Percentiles rank a stretch among this genome's conserved stretches.
Conservation (phyloP, 1,140 invertebrate species). For the Anastrepha obliqua region DNA sequence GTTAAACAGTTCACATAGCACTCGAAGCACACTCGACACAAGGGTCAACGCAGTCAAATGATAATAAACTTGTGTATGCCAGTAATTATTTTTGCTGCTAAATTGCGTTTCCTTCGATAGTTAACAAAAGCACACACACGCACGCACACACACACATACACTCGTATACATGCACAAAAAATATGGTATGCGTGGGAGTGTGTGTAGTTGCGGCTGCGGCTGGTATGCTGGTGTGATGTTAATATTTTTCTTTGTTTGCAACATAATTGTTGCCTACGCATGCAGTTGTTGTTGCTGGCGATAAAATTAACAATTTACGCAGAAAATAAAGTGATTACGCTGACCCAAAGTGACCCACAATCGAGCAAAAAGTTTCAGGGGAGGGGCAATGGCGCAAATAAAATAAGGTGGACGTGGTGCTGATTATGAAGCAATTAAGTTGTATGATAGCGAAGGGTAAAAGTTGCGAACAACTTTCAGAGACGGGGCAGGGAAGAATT, state of each 20-base stretch:
- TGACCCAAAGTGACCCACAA: slow-evolving; percentile 40
- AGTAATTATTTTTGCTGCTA: slow-evolving; percentile 43
- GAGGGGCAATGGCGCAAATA: background rate
- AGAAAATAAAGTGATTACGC: slow-evolving; percentile 48
- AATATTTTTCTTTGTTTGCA: background rate
- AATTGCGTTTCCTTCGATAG: background rate
- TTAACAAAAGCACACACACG: background rate
- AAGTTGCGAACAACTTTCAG: background rate
- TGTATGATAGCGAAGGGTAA: background rate
- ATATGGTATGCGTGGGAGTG: background rate
- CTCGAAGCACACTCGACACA: background rate
- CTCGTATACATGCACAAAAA: background rate
- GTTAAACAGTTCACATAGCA: slow-evolving; percentile 1
- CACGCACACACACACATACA: background rate
- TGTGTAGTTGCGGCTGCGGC: background rate
- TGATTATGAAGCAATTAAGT: slow-evolving; percentile 47
- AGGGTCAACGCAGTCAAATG: slow-evolving; percentile 40
- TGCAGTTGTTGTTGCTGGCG: background rate
- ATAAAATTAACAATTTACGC: slow-evolving; percentile 47
- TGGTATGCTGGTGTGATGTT: too few species aligned
- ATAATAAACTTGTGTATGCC: slow-evolving; percentile 33
- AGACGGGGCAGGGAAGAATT: too few species aligned
- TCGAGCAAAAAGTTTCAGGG: background rate
- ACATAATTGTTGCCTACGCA: background rate
- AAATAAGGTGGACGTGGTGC: background rate